Evolutionary conservation across 1,140 invertebrate genomes (phyloP), one percentile per base, ranked within the genome.

Genomic region (Drosophila sechellia): DNA sequence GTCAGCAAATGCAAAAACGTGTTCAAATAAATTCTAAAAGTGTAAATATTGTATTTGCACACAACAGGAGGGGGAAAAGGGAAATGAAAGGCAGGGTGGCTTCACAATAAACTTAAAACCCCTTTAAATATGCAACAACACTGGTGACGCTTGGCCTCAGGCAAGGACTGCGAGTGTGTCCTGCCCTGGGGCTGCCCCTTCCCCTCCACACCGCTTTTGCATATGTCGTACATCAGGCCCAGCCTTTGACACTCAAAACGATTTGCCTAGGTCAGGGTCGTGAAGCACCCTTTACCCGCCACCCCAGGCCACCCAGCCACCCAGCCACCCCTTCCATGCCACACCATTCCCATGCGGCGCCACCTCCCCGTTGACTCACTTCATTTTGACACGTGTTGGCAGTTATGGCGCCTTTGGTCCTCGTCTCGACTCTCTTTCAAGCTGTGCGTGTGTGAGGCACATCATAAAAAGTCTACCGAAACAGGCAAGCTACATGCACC

Each of bases 191-290:
- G 59, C 40, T 42, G 15, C 15, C 13, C 17, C 15, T 10, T 48
- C 45, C 48, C 39, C 34, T 13, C 20, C 43, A 61, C 65, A 46
- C 34, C 64, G 61, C 81, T 87, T 86, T 87, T 86, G 81, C 81
- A 86, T 86, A 83, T 78, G 81, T 81, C 81, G 54, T 68, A 79
- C 73, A 72, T 73, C 42, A 43, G 45, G 76, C 73, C 70, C 80
- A 81, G 83, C 75, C 83, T 87, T 87, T 89, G 84, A 86, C 83
- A 81, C 83, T 76, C 75, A 61, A 83, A 86, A 89, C 79, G 75
- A 72, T 89, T 87, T 77, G 79, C 61, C 83, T 87, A 87, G 83
- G 83, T 87, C 83, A 87, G 84, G 83, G 83, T 83, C 83, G 70
- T 57, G 27, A 75, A 55, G 48, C 48, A 25, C 42, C 50, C 64